Conservation (phyloP, 2,797 vertebrate species). For the Paramormyrops hopkinsi region DNA sequence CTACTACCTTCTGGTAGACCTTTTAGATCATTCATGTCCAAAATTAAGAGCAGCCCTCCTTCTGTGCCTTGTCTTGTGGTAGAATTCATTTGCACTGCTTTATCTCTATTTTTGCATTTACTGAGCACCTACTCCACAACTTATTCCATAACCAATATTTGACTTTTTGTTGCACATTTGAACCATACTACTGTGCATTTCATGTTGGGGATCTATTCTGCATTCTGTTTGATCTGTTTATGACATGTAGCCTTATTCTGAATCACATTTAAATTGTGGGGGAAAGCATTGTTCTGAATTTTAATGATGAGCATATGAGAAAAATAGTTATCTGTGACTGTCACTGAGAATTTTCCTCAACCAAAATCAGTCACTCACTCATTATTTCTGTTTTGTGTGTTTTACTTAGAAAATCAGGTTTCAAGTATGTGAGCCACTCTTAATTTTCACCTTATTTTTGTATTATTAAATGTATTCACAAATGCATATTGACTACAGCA, state of each 20-base stretch:
- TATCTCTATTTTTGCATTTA: neutral
- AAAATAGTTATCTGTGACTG: neutral
- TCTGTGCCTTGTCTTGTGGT: neutral
- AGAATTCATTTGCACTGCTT: neutral
- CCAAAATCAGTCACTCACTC: neutral
- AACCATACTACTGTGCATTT: neutral
- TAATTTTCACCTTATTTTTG: neutral
- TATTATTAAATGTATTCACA: neutral
- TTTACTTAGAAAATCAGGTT: neutral
- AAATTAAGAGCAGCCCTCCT: neutral
- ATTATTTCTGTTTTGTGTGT: neutral
- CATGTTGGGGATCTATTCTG: neutral
- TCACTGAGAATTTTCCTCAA: neutral
- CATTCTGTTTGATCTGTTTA: neutral
- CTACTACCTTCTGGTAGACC: neutral
- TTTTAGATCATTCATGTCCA: neutral
- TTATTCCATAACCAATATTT: neutral
- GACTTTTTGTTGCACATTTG: neutral
- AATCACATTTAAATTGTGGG: neutral
- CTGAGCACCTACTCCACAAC: neutral
- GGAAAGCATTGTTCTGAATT: neutral
- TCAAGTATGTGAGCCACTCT: neutral
- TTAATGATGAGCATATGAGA: neutral
- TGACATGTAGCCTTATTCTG: neutral
- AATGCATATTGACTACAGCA: neutral